Evolutionary conservation across 2,888 invertebrate species (phyloP).

Genomic region (Aphrophora alni): DNA sequence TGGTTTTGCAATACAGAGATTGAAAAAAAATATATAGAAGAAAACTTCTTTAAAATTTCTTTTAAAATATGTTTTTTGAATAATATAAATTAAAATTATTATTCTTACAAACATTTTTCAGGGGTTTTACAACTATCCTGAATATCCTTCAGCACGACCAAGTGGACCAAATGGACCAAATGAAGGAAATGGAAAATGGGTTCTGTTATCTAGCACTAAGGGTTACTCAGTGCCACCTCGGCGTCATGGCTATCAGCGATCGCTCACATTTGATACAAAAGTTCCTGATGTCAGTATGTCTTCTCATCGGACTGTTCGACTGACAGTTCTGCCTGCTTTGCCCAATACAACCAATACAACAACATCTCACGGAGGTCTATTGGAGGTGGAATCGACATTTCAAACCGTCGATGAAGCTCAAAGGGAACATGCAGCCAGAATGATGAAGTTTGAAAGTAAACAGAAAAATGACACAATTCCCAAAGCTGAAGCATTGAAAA

Average conservation of each 20-base stretch:
- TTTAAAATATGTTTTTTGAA: too few relatives aligned
- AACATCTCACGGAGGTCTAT: constrained; percentile 73
- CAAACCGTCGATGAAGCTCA: constrained; percentile 52
- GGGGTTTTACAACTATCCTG: constrained; percentile 45
- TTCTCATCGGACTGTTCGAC: constrained; percentile 64
- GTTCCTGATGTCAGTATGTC: constrained; percentile 52
- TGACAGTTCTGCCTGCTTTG: constrained; percentile 75
- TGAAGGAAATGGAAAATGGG: constrained; percentile 77
- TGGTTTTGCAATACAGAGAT: too few relatives aligned
- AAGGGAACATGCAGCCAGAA: constrained; percentile 50
- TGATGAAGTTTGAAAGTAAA: constrained; percentile 46
- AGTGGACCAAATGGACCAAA: constrained; percentile 64
- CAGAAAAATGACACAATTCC: neutral
- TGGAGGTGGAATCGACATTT: constrained; percentile 68
- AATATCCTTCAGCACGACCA: constrained; percentile 42
- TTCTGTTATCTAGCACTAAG: constrained; percentile 77
- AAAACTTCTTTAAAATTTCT: too few relatives aligned
- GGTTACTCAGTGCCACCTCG: constrained; percentile 68
- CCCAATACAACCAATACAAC: constrained; percentile 63
- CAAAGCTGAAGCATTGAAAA: neutral
- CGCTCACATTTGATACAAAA: constrained; percentile 56
- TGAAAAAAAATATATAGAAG: too few relatives aligned
- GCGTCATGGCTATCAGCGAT: constrained; percentile 55
- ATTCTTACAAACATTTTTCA: neutral
- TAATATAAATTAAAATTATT: too few relatives aligned